Percentiles rank a stretch among this genome's conserved stretches.
These are phyloP conservation scores for Lindbergichthys nudifrons DNA, from an alignment of 2,797 vertebrate genomes.

Conservation along the genomic window DNA sequence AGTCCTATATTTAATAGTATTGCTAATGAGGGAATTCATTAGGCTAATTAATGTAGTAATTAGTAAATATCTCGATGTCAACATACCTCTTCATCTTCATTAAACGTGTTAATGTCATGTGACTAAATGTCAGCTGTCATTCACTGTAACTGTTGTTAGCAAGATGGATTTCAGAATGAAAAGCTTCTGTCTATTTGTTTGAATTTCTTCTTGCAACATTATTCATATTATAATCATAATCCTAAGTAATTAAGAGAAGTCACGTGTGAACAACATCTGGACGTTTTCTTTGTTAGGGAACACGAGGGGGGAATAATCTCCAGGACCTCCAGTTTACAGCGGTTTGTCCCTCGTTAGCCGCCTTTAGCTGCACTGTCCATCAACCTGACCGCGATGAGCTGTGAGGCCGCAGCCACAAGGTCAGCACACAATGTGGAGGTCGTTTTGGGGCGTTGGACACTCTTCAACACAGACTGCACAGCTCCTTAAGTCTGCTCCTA, in stretches of 20 bases:
- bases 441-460: constrained; percentile 46
- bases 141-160: constrained; percentile 1
- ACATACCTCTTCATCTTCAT: constrained; percentile 7
- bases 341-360: constrained; percentile 23
- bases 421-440: constrained; percentile 58
- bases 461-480: constrained; percentile 50
- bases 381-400: constrained; percentile 65
- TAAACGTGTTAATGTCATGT: neutral
- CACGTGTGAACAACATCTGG: neutral
- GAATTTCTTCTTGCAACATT: neutral
- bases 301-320: neutral
- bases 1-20: neutral
- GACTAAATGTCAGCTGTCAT: constrained; percentile 12
- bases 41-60: constrained; percentile 25
- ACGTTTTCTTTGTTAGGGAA: neutral
- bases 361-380: constrained; percentile 54
- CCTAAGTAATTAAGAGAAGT: neutral
- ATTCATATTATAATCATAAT: neutral
- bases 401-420: constrained; percentile 61
- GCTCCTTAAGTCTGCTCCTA: constrained; percentile 43
- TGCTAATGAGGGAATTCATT: constrained; percentile 17
- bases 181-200: neutral
- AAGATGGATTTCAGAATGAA: neutral
- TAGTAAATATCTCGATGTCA: constrained; percentile 8
- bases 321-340: neutral